phyloP scores from a whole-genome alignment of 2,113 vertebrate species.

The Equus przewalskii region DNA sequence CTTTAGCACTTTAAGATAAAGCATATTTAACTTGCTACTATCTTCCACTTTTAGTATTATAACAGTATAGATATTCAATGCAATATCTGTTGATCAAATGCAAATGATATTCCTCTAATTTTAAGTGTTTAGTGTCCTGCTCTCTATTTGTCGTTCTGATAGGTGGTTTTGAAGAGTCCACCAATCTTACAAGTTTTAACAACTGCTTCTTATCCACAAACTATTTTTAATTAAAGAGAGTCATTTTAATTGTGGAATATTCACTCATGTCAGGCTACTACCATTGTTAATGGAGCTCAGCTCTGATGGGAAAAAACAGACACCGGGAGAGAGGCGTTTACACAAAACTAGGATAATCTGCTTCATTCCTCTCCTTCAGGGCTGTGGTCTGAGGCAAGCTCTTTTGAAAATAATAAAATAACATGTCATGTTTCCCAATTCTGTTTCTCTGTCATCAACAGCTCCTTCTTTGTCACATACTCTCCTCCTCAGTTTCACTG shows the following conservation, averaged over 20 bases:
- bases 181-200: constrained; percentile 37
- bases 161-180: neutral
- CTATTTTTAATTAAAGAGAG: constrained; percentile 49
- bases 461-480: neutral
- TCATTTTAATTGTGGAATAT: neutral
- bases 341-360: neutral
- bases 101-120: neutral
- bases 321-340: neutral
- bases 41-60: neutral
- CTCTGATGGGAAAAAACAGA: neutral
- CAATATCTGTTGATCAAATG: constrained; percentile 22
- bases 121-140: constrained; percentile 7
- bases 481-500: neutral
- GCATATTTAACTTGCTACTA: neutral
- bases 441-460: neutral
- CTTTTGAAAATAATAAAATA: neutral
- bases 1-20: constrained; percentile 4
- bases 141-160: neutral
- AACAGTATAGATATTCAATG: neutral
- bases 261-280: neutral
- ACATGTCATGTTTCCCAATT: neutral
- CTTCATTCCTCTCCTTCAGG: neutral
- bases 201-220: neutral
- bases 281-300: neutral
- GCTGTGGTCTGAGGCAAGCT: neutral